Conservation (phyloP, 2,797 vertebrate genomes). For the Melanogrammus aeglefinus region DNA sequence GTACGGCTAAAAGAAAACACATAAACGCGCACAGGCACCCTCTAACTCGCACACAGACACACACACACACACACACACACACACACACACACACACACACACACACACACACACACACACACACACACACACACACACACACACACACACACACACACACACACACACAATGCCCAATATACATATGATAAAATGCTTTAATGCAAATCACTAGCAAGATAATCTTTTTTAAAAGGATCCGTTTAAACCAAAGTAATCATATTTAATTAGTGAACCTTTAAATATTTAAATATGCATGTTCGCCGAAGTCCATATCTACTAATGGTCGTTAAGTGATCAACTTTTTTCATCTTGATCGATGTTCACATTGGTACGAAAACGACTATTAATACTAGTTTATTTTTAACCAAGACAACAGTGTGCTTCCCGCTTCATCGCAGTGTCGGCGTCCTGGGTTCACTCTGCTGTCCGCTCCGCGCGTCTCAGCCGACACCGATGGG, state of each 20-base stretch:
- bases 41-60: background rate
- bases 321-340: background rate
- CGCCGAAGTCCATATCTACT: background rate
- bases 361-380: background rate
- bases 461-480: background rate
- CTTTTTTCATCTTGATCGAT: background rate
- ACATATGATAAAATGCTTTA: background rate
- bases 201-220: background rate
- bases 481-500: background rate
- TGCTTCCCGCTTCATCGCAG: background rate
- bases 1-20: background rate
- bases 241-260: background rate
- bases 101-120: background rate
- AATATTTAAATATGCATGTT: no score
- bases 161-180: background rate
- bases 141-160: no score
- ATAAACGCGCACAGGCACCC: constrained; percentile 8
- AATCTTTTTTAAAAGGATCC: background rate
- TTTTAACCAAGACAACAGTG: background rate
- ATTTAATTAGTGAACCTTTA: background rate
- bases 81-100: constrained; percentile 11
- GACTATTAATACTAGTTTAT: background rate
- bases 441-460: background rate
- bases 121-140: background rate
- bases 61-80: constrained; percentile 15